Conservation (phyloP, 2,797 vertebrate species). For the Carduelis carduelis region DNA sequence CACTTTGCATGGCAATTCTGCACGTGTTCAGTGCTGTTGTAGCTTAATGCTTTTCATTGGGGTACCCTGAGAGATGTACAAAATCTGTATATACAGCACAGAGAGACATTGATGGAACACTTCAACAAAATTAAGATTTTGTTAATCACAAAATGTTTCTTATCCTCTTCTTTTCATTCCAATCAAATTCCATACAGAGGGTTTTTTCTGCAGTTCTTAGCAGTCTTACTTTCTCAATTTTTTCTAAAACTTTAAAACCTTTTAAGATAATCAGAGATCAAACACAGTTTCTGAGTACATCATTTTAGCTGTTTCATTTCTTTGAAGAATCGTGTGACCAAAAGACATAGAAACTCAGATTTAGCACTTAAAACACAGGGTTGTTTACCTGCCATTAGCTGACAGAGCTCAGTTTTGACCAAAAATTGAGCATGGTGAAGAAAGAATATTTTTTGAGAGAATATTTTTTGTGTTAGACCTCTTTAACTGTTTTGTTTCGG, state of each 20-base stretch:
- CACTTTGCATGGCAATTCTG: neutral
- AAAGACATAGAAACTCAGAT: neutral
- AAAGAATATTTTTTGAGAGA: neutral
- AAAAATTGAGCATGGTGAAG: neutral
- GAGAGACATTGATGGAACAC: neutral
- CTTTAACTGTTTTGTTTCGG: neutral
- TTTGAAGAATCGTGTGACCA: neutral
- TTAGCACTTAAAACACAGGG: neutral
- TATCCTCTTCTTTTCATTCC: conserved; percentile 2
- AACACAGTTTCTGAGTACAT: neutral
- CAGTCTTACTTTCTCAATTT: conserved; percentile 37
- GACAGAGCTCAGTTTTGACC: neutral
- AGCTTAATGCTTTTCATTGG: neutral
- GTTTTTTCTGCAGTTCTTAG: neutral
- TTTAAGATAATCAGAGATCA: conserved; percentile 53
- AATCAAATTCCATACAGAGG: conserved; percentile 17
- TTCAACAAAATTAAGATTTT: neutral
- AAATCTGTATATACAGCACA: neutral
- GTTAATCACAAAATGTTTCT: neutral
- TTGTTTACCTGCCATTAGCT: conserved; percentile 31
- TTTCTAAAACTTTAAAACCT: conserved; percentile 56
- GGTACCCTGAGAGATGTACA: neutral
- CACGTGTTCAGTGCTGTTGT: neutral
- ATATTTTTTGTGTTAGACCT: neutral
- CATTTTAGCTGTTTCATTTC: neutral